A percentile compares a stretch with the other conserved stretches of the same genome.
These are phyloP conservation scores for Entomobrya multifasciata DNA, from an alignment of 2,888 invertebrate species.

Conservation along the genomic window DNA sequence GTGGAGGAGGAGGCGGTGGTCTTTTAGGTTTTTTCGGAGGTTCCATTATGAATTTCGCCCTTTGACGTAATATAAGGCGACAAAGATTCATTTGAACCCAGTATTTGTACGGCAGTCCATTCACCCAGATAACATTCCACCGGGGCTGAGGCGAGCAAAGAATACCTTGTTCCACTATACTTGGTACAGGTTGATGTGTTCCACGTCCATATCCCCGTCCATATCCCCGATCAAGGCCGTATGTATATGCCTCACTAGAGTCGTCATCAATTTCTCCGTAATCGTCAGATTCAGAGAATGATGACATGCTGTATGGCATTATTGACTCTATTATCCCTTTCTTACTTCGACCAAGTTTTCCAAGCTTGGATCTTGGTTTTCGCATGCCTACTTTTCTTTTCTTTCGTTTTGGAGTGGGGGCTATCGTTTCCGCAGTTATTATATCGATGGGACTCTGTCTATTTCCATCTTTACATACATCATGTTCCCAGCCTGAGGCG, in stretches of 20 bases:
- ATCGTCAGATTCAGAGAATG: too few species aligned
- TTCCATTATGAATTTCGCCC: not conserved
- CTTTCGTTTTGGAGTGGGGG: not conserved
- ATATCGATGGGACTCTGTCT: slow-evolving; percentile 31
- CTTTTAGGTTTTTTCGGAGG: too few species aligned
- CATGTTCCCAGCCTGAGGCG: not conserved
- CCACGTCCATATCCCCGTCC: not conserved
- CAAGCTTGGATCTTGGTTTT: too few species aligned
- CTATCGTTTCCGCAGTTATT: not conserved
- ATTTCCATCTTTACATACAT: not conserved
- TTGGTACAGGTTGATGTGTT: not conserved
- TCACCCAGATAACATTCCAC: not conserved
- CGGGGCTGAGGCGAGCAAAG: not conserved
- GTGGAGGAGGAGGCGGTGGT: too few species aligned
- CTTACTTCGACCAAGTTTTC: too few species aligned
- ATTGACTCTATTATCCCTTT: too few species aligned
- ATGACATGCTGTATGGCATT: too few species aligned
- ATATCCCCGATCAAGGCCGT: too few species aligned
- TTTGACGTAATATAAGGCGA: not conserved
- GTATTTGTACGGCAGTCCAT: not conserved
- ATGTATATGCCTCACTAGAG: not conserved
- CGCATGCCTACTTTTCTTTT: not conserved
- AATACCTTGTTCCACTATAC: not conserved
- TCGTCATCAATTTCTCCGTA: too few species aligned
- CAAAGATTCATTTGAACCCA: slow-evolving; percentile 4